These are phyloP conservation scores for Myotis planiceps DNA, from an alignment of 2,797 vertebrate genomes.

Conservation along the genomic window DNA sequence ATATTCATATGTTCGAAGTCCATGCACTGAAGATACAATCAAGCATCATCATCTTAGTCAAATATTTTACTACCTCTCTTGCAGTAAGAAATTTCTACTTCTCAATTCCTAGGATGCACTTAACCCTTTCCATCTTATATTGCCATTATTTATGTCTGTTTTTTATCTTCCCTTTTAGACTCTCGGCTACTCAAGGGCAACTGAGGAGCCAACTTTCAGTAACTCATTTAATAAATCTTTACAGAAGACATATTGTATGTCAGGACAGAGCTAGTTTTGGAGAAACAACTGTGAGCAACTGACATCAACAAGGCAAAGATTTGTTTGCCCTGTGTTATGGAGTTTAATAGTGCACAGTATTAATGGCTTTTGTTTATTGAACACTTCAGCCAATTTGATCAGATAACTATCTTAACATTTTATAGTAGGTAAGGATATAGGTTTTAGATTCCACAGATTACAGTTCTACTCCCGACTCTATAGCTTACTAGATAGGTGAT, in stretches of 20 bases:
- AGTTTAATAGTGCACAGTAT: neutral
- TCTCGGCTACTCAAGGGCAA: neutral
- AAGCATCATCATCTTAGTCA: neutral
- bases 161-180: slow-evolving; percentile 27
- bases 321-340: neutral
- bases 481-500: neutral
- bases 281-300: neutral
- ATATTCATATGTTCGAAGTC: neutral
- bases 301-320: neutral
- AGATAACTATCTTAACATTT: neutral
- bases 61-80: neutral
- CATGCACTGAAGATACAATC: neutral
- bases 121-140: slow-evolving; percentile 45
- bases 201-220: neutral
- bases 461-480: neutral
- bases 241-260: neutral
- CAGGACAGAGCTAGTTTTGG: neutral
- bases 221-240: slow-evolving; percentile 32
- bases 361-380: neutral
- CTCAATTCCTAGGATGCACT: neutral
- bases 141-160: neutral
- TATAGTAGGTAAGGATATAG: neutral
- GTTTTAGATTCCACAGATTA: neutral
- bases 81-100: neutral
- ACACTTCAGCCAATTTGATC: neutral